phyloP scores from a whole-genome alignment of 2,113 vertebrate genomes.

The Myiopsitta monachus region DNA sequence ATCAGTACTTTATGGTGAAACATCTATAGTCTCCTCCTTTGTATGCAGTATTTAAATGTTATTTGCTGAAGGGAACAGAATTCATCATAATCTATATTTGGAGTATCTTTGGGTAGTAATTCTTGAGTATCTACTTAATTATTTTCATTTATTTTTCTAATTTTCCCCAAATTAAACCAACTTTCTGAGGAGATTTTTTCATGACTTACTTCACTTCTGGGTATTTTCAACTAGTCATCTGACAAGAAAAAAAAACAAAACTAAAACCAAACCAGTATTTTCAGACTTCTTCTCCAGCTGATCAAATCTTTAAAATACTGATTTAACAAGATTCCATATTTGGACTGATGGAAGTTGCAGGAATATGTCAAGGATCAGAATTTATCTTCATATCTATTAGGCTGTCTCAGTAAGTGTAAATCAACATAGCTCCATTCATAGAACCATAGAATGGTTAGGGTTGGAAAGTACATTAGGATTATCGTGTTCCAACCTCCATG shows the following conservation, averaged over 20 bases:
- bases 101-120: neutral
- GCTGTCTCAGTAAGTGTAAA: neutral
- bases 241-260: neutral
- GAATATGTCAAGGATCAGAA: neutral
- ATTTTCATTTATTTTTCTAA: neutral
- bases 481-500: neutral
- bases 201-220: neutral
- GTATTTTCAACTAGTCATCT: neutral
- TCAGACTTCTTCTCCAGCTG: neutral
- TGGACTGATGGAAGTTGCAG: neutral
- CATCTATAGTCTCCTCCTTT: neutral
- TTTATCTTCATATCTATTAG: neutral
- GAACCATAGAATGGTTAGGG: neutral
- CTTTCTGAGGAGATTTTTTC: neutral
- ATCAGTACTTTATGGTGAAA: neutral
- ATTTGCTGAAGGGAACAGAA: neutral
- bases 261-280: neutral
- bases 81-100: neutral
- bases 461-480: neutral
- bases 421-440: neutral
- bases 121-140: neutral
- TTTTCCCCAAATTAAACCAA: neutral
- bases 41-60: neutral
- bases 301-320: neutral
- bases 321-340: neutral